Percentiles rank a stretch among this genome's conserved stretches.
Conservation (phyloP, 37 sponge, comb jelly and placozoan species). For the Bolinopsis microptera region DNA sequence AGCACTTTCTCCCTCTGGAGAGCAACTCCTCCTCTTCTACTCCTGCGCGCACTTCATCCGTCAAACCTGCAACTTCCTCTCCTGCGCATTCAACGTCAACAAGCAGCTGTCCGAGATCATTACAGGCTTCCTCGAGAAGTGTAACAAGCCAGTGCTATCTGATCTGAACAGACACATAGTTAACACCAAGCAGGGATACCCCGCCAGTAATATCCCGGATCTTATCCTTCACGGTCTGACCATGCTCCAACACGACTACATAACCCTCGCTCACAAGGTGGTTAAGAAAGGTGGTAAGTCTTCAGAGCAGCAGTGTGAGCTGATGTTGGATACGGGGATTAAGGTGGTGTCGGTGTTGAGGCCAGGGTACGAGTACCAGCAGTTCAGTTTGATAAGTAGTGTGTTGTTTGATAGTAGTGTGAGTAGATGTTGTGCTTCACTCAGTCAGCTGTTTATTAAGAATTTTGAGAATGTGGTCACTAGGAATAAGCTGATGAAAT, state of each 20-base stretch:
- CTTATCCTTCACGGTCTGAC: background rate
- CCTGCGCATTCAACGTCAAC: constrained; percentile 24
- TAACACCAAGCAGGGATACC: background rate
- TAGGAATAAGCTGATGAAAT: background rate
- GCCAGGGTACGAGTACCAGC: constrained; percentile 50
- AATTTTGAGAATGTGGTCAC: constrained; percentile 10
- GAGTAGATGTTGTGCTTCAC: background rate
- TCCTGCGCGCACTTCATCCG: background rate
- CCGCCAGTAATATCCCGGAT: background rate
- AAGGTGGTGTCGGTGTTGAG: background rate
- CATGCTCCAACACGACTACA: background rate
- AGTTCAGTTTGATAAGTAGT: constrained; percentile 29
- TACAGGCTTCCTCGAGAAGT: constrained; percentile 6
- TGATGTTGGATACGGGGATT: background rate
- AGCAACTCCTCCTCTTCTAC: background rate
- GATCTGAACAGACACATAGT: background rate
- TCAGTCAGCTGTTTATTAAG: background rate
- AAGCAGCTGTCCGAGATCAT: background rate
- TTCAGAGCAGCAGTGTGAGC: background rate
- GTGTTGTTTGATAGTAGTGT: constrained; percentile 4
- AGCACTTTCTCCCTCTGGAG: background rate
- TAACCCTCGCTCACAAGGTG: background rate
- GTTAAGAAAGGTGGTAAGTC: background rate
- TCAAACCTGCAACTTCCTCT: constrained; percentile 35
- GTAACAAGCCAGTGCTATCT: background rate